Evolutionary conservation across 1,140 invertebrate species (phyloP).

Genomic region (Armadillidium nasatum): DNA sequence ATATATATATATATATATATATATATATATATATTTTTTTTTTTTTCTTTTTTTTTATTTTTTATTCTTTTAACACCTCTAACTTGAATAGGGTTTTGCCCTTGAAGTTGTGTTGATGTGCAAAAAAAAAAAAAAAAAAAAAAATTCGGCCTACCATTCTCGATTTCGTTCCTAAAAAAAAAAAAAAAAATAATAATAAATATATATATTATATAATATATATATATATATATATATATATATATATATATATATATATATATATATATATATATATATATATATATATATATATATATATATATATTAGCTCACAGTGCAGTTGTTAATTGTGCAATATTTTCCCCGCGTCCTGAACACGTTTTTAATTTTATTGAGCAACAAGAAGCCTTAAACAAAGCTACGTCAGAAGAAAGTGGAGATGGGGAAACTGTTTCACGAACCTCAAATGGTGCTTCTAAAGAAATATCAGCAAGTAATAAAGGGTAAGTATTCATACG

Average conservation of each 20-base stretch:
- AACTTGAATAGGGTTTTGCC: too few relatives aligned
- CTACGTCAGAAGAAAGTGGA: constrained; percentile 28
- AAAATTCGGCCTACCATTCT: background rate
- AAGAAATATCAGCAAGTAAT: constrained; percentile 38
- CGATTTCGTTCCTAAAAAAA: background rate
- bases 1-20: background rate
- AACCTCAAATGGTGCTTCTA: constrained; percentile 46
- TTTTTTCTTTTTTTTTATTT: too few relatives aligned
- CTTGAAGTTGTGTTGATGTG: too few relatives aligned
- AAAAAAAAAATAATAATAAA: too few relatives aligned
- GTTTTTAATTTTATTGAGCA: constrained; percentile 73
- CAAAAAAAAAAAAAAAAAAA: too few relatives aligned
- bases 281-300: constrained; percentile 27
- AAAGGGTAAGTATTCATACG: constrained; percentile 46
- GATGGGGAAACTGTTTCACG: constrained; percentile 25
- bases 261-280: constrained; percentile 25
- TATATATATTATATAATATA: background rate
- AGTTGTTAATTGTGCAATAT: constrained; percentile 88
- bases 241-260: constrained; percentile 31
- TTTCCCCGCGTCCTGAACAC: constrained; percentile 87
- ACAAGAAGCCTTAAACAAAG: constrained; percentile 51
- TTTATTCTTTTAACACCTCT: too few relatives aligned
- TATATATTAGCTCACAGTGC: constrained; percentile 73
- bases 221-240: constrained; percentile 24
- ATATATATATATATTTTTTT: constrained; percentile 23